Evolutionary conservation across 2,797 vertebrate species (phyloP), one percentile per base, ranked within the genome.

Genomic region (Heteromormyrus szaboi): DNA sequence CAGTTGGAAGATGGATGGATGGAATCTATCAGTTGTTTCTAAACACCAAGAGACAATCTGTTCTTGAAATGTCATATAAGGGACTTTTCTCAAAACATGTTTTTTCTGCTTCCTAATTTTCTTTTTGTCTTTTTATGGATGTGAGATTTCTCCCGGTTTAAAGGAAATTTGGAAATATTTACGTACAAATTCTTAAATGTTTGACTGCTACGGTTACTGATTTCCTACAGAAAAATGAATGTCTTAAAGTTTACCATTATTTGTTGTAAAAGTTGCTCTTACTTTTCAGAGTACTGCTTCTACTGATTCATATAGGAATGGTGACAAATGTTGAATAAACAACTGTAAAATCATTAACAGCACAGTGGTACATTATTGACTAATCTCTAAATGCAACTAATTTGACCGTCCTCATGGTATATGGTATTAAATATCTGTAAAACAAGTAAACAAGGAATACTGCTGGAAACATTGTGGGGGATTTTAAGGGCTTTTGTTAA

Each of bases 401-500:
- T 84, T 54, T 59, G 33, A 29, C 41, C n/a, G 5, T 65, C 29
- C 56, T 62, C 86, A 14, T 68, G 29, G n/a, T 84, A 56, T 54
- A 54, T 19, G 17, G 53, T 54, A 54, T 54, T 88, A 72, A 83
- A 56, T 88, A 56, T 88, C n/a, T 62, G 53, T 79, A 41, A 86
- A 59, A 85, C n/a, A 54, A 87, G 53, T 62, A 87, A 59, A 65
- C 17, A 25, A 65, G 8, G 8, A 46, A 65, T 65, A 65, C 33
- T 76, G 85, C 50, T 86, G 88, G 88, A 86, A 76, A 48, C 3
- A 25, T 51, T 88, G 87, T 41, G 44, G 19, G 44, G 56, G 65
- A 11, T 37, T 41, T 84, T 65, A 85, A 46, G 88, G 88, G 54
- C 56, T 85, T 84, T 93, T 92, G 92, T 93, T 86, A 90, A 95